Evolutionary conservation across 1,140 invertebrate genomes (phyloP).

Genomic region (Mactra quadrangularis): DNA sequence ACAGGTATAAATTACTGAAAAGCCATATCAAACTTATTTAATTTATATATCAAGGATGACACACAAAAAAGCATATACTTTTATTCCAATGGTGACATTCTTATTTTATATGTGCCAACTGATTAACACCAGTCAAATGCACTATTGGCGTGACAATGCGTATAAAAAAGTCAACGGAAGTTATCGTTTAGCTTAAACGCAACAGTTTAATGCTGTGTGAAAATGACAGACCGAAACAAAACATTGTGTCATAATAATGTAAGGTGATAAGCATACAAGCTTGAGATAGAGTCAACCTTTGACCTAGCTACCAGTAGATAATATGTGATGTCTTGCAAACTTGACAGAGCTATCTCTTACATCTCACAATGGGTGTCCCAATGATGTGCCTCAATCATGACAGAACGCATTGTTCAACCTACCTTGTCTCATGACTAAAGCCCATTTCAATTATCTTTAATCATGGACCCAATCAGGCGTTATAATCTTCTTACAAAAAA

Average conservation of each 20-base stretch:
- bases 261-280: slow-evolving; percentile 16
- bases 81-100: no score
- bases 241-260: slow-evolving; percentile 2
- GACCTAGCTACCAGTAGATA: slow-evolving; percentile 5
- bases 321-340: not conserved
- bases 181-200: slow-evolving; percentile 8
- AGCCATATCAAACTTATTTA: no score
- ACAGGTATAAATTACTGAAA: no score
- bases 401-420: slow-evolving; percentile 13
- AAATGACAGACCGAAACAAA: slow-evolving; percentile 32
- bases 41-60: no score
- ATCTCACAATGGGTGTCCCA: slow-evolving; percentile 21
- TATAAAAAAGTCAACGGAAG: not conserved
- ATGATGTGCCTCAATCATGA: slow-evolving; percentile 20
- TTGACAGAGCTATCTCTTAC: slow-evolving; percentile 5
- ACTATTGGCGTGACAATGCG: no score
- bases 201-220: slow-evolving; percentile 40
- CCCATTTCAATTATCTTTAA: slow-evolving; percentile 41
- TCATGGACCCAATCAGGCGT: not conserved
- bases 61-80: no score
- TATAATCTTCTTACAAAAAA: not conserved
- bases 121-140: no score
- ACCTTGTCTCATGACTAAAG: slow-evolving; percentile 23
- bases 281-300: slow-evolving; percentile 24
- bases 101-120: no score